Evolutionary conservation across 2,113 vertebrate species (phyloP), one percentile per base, ranked within the genome.

Genomic region (Grantiella picta): DNA sequence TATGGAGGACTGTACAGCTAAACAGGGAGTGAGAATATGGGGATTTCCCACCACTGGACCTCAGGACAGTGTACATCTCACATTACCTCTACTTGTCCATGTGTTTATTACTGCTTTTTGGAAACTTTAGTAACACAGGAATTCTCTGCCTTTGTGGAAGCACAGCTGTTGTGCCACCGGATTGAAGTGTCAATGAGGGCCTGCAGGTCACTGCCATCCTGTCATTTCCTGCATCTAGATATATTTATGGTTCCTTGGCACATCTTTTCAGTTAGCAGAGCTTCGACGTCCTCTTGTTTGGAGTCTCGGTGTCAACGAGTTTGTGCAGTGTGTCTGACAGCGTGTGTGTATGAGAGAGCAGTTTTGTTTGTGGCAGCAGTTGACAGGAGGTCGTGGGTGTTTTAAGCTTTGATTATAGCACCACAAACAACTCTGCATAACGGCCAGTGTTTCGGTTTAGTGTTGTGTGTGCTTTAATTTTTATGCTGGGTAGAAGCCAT

Each of bases 321-420:
- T 86, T 29, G 8, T 54, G 60, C 68, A 63, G 21, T 8, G 21
- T 18, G 12, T 93, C 82, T 88, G 70, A 53, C n/a, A 82, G 36
- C 0, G 0, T 44, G 38, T 64, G 40, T 52, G 15, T 79, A 24
- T 14, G 64, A 77, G 65, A 83, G 66, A 21, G 60, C 68, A 86
- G 50, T 47, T 49, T 52, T 92, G 45, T 71, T 80, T 96, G 3
- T 54, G 56, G 25, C 63, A 40, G 60, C 36, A 83, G 86, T 54
- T 93, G 79, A 66, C 83, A 78, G 92, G 86, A 93, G 92, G 64
- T 84, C 0, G 44, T 92, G 89, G 86, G 80, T 94, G 86, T 73
- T 57, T 59, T 50, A 63, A 75, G 52, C 38, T 75, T 83, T 83
- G 50, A 9, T 92, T 88, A 4, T 19, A 83, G 71, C 11, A 10